phyloP scores from a whole-genome alignment of 2,888 invertebrate species.

The Spodoptera exigua region DNA sequence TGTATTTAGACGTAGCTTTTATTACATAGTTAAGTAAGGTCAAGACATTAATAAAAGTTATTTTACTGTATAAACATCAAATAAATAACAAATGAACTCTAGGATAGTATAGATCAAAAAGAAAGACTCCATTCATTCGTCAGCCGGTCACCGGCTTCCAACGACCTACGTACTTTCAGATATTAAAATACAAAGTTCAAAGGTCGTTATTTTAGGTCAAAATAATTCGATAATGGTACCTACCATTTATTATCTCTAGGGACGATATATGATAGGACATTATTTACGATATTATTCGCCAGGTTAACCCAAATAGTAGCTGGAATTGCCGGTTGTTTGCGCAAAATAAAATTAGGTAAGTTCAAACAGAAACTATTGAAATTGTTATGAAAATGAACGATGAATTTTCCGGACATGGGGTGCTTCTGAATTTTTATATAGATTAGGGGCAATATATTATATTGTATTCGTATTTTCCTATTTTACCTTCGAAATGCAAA shows the following conservation, averaged over 20 bases:
- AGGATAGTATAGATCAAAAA: background rate
- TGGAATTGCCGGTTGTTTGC: background rate
- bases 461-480: no score
- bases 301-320: constrained; percentile 17
- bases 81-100: background rate
- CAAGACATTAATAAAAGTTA: background rate
- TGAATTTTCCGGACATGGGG: no score
- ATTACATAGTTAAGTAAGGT: background rate
- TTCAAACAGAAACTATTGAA: no score
- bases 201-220: constrained; percentile 37
- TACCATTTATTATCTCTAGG: constrained; percentile 19
- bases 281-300: constrained; percentile 36
- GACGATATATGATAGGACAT: constrained; percentile 9
- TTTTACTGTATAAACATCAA: background rate
- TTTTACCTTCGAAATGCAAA: no score
- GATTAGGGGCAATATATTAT: no score
- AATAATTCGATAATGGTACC: constrained; percentile 32
- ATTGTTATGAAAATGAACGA: no score
- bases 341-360: constrained; percentile 27
- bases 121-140: background rate
- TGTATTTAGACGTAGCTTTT: constrained; percentile 2
- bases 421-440: no score
- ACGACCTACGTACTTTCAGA: background rate
- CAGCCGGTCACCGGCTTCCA: background rate
- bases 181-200: constrained; percentile 30